These are phyloP conservation scores for Luidia sarsii DNA, from an alignment of 53 echinoderm and acorn worm species.

Conservation along the genomic window DNA sequence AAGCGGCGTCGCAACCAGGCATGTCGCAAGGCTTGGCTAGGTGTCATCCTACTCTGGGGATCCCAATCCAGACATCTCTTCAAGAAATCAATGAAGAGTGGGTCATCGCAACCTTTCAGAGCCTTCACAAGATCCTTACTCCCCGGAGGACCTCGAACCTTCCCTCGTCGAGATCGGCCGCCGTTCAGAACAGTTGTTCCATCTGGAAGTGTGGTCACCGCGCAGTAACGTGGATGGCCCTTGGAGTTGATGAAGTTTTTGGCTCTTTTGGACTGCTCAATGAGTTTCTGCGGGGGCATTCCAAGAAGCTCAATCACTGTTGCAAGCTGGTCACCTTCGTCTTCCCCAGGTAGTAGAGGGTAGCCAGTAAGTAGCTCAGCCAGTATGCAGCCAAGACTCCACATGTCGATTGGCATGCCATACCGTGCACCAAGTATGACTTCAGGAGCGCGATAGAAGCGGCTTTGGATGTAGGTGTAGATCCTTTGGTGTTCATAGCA, in stretches of 20 bases:
- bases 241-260: conserved; percentile 99
- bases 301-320: conserved; percentile 94
- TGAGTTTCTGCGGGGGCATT: conserved; percentile 90
- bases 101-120: conserved; percentile 95
- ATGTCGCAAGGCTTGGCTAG: conserved; percentile 97
- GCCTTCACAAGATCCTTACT: conserved; percentile 98
- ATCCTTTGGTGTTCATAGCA: conserved; percentile 99
- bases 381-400: conserved; percentile 98
- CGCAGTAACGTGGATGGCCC: conserved; percentile 97
- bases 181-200: conserved; percentile 95
- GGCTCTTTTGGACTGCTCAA: conserved; percentile 94
- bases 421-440: conserved; percentile 96
- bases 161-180: conserved; percentile 93
- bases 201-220: conserved; percentile 96
- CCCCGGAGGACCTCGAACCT: conserved; percentile 94
- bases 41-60: conserved; percentile 89
- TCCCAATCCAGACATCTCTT: conserved; percentile 97
- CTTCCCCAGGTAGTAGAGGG: conserved; percentile 98
- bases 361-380: conserved; percentile 97
- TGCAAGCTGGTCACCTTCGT: conserved; percentile 98
- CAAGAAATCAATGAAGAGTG: conserved; percentile 94
- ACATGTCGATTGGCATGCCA: conserved; percentile 99
- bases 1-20: conserved; percentile 94
- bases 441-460: conserved; percentile 97
- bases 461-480: conserved; percentile 99